Conservation (phyloP, 2,113 vertebrate genomes). For the Platysteira castanea region DNA sequence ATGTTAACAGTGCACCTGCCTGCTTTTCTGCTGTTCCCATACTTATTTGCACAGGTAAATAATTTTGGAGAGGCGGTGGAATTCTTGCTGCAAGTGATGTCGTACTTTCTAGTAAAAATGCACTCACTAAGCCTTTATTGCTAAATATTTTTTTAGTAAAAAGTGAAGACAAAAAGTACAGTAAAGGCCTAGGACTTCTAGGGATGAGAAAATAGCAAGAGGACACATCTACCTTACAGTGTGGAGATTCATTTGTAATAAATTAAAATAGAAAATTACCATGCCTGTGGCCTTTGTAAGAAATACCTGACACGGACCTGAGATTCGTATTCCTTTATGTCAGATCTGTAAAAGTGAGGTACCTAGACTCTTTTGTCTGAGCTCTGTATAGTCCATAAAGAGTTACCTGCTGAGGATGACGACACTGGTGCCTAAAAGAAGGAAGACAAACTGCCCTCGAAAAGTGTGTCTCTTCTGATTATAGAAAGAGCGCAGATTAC, state of each 20-base stretch:
- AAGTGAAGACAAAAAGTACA: neutral
- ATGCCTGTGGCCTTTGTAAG: neutral
- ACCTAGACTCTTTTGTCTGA: neutral
- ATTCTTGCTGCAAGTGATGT: neutral
- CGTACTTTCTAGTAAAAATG: neutral
- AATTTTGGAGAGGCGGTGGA: neutral
- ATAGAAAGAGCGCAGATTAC: neutral
- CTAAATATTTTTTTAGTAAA: neutral
- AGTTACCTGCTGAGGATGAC: neutral
- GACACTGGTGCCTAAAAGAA: neutral
- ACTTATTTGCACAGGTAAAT: neutral
- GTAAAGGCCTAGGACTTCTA: neutral
- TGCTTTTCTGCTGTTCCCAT: neutral
- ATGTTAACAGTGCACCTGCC: neutral
- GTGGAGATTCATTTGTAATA: neutral
- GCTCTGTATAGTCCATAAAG: neutral
- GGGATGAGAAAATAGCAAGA: neutral
- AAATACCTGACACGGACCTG: neutral
- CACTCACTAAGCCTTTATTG: neutral
- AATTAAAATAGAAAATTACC: neutral
- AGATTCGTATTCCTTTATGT: neutral
- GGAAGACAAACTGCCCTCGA: neutral
- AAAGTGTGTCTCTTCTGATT: neutral
- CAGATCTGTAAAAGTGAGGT: neutral
- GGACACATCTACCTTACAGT: neutral